phyloP scores from a whole-genome alignment of 2,888 invertebrate genomes.

The Epiblema foenella region DNA sequence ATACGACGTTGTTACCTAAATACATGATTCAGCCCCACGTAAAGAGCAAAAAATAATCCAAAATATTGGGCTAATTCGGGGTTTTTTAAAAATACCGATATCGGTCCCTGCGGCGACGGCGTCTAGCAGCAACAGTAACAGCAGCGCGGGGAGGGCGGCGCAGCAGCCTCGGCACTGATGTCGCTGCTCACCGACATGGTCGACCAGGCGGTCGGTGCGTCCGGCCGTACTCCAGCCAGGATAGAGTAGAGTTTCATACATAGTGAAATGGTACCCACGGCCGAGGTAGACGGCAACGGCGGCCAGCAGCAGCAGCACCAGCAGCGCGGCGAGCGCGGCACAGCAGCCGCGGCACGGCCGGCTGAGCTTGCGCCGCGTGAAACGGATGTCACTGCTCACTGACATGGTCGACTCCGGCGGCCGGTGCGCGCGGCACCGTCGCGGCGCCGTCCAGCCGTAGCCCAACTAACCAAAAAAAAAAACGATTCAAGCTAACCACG shows the following conservation, averaged over 20 bases:
- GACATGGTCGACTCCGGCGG: conserved; percentile 92
- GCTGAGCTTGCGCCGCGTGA: conserved; percentile 93
- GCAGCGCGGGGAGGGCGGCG: too few relatives aligned
- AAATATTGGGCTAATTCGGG: too few relatives aligned
- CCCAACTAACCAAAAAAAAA: conserved; percentile 62
- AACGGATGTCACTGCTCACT: conserved; percentile 95
- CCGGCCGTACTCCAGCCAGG: neutral
- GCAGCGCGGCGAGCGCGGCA: conserved; percentile 92
- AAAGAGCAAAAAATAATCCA: too few relatives aligned
- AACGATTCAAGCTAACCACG: too few relatives aligned
- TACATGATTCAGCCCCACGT: too few relatives aligned
- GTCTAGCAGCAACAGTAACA: too few relatives aligned
- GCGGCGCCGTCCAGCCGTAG: conserved; percentile 75
- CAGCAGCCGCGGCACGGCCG: conserved; percentile 95
- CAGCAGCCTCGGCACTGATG: too few relatives aligned
- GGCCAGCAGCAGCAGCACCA: conserved; percentile 89
- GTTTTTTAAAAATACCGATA: too few relatives aligned
- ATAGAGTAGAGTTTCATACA: neutral
- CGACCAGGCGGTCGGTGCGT: neutral
- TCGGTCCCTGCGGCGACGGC: too few relatives aligned
- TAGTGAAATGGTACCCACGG: conserved; percentile 76
- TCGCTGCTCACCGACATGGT: too few relatives aligned
- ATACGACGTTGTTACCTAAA: too few relatives aligned
- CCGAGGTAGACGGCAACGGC: conserved; percentile 86
- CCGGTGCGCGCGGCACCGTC: conserved; percentile 72